Base-by-base conservation (phyloP, 2,888 invertebrate genomes). In the Ommatoiulus sabulosus region DNA sequence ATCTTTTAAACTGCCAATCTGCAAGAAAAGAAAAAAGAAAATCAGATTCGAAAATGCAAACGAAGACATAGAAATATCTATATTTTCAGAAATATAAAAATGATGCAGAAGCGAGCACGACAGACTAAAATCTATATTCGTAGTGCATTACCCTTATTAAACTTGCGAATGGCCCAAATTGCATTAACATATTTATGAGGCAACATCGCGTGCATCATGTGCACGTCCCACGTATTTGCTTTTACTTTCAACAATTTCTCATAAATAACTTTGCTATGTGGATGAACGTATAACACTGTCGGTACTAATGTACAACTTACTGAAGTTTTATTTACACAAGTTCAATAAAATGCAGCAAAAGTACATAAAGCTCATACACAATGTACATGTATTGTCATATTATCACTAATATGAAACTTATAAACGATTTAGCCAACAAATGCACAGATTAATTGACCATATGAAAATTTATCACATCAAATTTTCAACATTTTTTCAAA, bases 1-100 rank as follows among this genome's bases (percentile, higher is more conserved):
- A 91, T 96, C 95, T 92, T 96, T 95, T 92, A 98, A 94, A 90
- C 96, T 95, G 90, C 97, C 97, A 92, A 98, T 97, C 98, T 98
- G 95, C 89, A 96, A 96, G 92, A 94, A 93, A 92, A 92, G 46
- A 44, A 86, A 84, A 86, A n/a, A 44, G 35, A 35, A 35, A 35
- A 35, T 35, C n/a, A 89, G 57, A 87, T 84, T 87, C 85, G 87
- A 87, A 88, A 86, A 80, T 80, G 35, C 24, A 24, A 3, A 35
- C 12, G 15, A 8, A 15, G 80, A 43, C 24, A 35, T 0, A 43
- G 3, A 12, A 43, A 80, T 3, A 24, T 80, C 12, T 10, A 35
- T 2, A 35, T 8, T 7, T 57, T 17, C 3, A n/a, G 52, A 52
- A 52, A 52, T 15, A 52, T 15, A 52, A 52, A 52, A 52, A 3